Evolutionary conservation across 2,797 vertebrate species (phyloP).

Genomic region (Myripristis jacobus): DNA sequence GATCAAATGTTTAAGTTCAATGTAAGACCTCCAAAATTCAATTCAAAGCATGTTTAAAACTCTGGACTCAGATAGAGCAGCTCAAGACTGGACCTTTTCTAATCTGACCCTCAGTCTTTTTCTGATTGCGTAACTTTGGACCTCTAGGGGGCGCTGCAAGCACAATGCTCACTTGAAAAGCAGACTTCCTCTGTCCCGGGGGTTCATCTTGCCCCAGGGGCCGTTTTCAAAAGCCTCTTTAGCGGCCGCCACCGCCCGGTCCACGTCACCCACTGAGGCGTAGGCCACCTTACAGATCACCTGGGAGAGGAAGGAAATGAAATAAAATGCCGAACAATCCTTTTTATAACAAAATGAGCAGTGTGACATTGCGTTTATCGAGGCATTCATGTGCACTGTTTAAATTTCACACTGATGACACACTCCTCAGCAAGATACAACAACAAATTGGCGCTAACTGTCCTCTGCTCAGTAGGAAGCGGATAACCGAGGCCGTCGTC

Average conservation of each 20-base stretch:
- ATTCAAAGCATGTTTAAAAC: no score
- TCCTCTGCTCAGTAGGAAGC: no score
- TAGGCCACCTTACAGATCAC: conserved; percentile 92
- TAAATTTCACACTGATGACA: no score
- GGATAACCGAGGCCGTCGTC: no score
- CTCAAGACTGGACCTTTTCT: no score
- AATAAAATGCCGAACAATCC: no score
- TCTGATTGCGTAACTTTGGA: not conserved
- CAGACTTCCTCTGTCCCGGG: conserved; percentile 90
- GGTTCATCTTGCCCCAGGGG: conserved; percentile 95
- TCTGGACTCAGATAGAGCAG: no score
- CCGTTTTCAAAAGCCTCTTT: conserved; percentile 93
- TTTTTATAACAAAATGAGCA: not conserved
- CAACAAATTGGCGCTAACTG: no score
- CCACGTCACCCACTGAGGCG: conserved; percentile 90
- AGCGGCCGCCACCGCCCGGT: conserved; percentile 93
- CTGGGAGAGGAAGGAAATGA: conserved; percentile 76
- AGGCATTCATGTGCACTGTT: not conserved
- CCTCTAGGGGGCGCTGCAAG: conserved; percentile 41
- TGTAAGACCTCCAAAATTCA: no score
- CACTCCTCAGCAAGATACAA: no score
- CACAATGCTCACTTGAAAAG: conserved; percentile 87
- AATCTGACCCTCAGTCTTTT: not conserved
- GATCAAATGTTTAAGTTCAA: no score
- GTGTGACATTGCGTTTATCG: not conserved